Conservation (phyloP, 2,888 invertebrate species). For the Druceiella hillmani region DNA sequence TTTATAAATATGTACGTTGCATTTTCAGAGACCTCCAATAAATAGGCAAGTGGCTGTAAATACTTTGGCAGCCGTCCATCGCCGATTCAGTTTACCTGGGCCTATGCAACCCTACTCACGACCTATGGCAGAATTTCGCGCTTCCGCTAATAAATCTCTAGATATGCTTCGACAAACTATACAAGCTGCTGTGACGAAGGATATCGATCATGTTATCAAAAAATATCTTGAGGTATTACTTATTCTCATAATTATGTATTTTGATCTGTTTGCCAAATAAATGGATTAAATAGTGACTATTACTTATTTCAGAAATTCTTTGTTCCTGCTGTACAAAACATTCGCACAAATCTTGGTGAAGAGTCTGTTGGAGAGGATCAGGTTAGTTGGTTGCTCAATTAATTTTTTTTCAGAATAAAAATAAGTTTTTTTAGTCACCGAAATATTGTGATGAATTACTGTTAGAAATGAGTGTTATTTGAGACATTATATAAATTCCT, state of each 20-base stretch:
- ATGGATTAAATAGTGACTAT: constrained; percentile 3
- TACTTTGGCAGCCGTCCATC: constrained; percentile 59
- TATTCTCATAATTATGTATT: constrained; percentile 22
- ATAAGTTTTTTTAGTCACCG: too few relatives aligned
- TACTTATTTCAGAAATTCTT: constrained; percentile 64
- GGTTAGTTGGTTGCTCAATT: constrained; percentile 36
- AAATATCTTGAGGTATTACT: constrained; percentile 77
- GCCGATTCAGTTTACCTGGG: constrained; percentile 53
- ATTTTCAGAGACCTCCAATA: constrained; percentile 43
- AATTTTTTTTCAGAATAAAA: constrained; percentile 16
- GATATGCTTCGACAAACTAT: constrained; percentile 70
- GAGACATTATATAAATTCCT: too few relatives aligned
- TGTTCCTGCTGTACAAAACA: constrained; percentile 73
- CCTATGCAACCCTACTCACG: constrained; percentile 48
- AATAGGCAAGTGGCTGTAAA: constrained; percentile 64
- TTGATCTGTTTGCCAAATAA: constrained; percentile 7
- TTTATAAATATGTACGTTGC: neutral
- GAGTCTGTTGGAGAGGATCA: constrained; percentile 73
- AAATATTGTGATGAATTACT: too few relatives aligned
- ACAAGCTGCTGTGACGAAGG: constrained; percentile 71
- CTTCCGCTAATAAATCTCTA: constrained; percentile 66
- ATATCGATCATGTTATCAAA: constrained; percentile 70
- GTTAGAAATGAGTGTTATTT: too few relatives aligned
- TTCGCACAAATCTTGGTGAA: constrained; percentile 67
- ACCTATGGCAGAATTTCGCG: constrained; percentile 49